Conservation (phyloP, 2,113 vertebrate genomes). For the Misgurnus mizolepis region DNA sequence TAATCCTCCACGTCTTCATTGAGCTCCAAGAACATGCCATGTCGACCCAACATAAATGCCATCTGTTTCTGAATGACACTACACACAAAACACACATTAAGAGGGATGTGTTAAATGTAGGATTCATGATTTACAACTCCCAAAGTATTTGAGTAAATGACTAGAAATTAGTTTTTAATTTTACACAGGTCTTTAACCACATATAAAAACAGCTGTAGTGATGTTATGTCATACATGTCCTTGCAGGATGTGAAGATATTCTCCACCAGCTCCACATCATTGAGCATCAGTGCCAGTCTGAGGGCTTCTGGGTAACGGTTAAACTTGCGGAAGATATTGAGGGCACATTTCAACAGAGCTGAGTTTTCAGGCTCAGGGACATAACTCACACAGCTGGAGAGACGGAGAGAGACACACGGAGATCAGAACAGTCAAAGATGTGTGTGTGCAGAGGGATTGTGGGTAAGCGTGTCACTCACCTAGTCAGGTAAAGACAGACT, state of each 20-base stretch:
- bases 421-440: neutral
- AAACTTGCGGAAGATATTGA: constrained; percentile 96
- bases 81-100: constrained; percentile 21
- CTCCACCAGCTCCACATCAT: constrained; percentile 94
- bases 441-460: neutral
- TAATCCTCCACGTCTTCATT: constrained; percentile 97
- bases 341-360: constrained; percentile 88
- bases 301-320: constrained; percentile 94
- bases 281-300: constrained; percentile 94
- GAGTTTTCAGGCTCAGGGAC: constrained; percentile 97
- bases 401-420: constrained; percentile 15
- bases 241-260: constrained; percentile 99
- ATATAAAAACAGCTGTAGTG: too few species aligned
- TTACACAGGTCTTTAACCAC: too few species aligned
- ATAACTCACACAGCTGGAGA: constrained; percentile 91
- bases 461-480: constrained; percentile 66
- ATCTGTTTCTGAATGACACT: constrained; percentile 98
- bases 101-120: too few species aligned
- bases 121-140: too few species aligned
- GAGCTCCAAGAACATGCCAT: constrained; percentile 95
- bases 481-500: constrained; percentile 97
- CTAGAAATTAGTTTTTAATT: too few species aligned
- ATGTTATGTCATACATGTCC: constrained; percentile 83
- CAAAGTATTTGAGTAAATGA: too few species aligned
- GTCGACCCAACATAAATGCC: constrained; percentile 97